Percentiles rank a stretch among this genome's conserved stretches.
Evolutionary conservation across 2,888 invertebrate genomes (phyloP).

Genomic region (Globia sparganii): DNA sequence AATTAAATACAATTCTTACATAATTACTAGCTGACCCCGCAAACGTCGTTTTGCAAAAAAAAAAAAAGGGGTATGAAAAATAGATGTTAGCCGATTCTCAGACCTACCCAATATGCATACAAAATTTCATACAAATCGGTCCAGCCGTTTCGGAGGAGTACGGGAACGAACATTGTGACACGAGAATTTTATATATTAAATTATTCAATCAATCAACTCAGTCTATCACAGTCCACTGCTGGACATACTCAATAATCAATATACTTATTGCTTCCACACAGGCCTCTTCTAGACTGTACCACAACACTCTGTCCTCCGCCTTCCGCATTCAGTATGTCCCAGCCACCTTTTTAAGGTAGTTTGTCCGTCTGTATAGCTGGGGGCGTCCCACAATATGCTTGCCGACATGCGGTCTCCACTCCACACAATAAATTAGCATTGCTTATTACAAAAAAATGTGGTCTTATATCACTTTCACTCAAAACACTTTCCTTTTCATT

Average conservation of each 20-base stretch:
- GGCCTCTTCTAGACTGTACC: not conserved
- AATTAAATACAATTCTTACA: conserved; percentile 8
- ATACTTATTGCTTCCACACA: too few relatives aligned
- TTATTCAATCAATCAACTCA: not conserved
- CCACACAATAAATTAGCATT: not conserved
- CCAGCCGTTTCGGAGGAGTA: too few relatives aligned
- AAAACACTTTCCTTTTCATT: conserved; percentile 64
- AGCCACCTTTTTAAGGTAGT: not conserved
- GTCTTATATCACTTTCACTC: conserved; percentile 63
- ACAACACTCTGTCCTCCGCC: not conserved
- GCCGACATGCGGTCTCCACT: not conserved
- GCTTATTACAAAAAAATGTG: conserved; percentile 33
- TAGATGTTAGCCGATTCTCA: too few relatives aligned
- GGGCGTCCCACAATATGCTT: not conserved
- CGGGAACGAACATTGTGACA: too few relatives aligned
- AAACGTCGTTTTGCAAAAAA: too few relatives aligned
- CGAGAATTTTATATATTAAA: too few relatives aligned
- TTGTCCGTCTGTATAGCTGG: not conserved
- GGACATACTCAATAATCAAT: too few relatives aligned
- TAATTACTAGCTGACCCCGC: too few relatives aligned
- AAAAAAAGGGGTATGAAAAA: too few relatives aligned
- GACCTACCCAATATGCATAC: too few relatives aligned
- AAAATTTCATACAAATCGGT: too few relatives aligned
- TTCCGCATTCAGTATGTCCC: not conserved
- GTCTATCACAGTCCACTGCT: not conserved